Evolutionary conservation across 2,888 invertebrate species (phyloP).

Genomic region (Allacma fusca): DNA sequence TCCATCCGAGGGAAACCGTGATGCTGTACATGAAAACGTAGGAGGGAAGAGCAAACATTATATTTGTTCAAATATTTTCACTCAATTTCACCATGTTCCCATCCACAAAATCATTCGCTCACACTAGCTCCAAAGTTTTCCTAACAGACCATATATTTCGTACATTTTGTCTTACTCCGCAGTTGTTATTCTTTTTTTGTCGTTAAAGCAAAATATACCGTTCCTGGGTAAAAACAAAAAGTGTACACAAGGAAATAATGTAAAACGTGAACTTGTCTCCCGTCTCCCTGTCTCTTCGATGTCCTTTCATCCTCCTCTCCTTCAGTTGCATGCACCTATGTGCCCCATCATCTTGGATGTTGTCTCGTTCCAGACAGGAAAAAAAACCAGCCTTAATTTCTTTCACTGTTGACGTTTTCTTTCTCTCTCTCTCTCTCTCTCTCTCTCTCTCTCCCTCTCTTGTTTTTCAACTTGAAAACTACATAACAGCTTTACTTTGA

Average conservation of each 20-base stretch:
- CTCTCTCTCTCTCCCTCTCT: no score
- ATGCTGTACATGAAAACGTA: not conserved
- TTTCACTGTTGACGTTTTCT: not conserved
- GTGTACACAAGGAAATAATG: not conserved
- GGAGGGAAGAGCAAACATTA: slow-evolving; percentile 8
- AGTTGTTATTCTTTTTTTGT: no score
- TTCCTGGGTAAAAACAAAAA: no score
- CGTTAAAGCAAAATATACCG: no score
- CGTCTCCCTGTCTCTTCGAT: not conserved
- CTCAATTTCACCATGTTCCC: slow-evolving; percentile 18
- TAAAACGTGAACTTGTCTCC: slow-evolving; percentile 16
- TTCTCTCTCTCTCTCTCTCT: not conserved
- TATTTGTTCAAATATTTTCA: slow-evolving; percentile 26
- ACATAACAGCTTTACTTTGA: not conserved
- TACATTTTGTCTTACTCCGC: not conserved
- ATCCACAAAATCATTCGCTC: slow-evolving; percentile 21
- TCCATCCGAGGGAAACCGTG: not conserved
- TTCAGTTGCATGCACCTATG: no score
- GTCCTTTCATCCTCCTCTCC: not conserved
- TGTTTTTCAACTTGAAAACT: not conserved
- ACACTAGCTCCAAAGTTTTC: not conserved
- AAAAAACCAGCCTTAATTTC: not conserved
- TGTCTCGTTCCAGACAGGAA: not conserved
- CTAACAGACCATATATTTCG: not conserved
- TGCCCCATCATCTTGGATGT: no score